phyloP scores from a whole-genome alignment of 1,140 invertebrate species.

The Branchinecta lindahli region DNA sequence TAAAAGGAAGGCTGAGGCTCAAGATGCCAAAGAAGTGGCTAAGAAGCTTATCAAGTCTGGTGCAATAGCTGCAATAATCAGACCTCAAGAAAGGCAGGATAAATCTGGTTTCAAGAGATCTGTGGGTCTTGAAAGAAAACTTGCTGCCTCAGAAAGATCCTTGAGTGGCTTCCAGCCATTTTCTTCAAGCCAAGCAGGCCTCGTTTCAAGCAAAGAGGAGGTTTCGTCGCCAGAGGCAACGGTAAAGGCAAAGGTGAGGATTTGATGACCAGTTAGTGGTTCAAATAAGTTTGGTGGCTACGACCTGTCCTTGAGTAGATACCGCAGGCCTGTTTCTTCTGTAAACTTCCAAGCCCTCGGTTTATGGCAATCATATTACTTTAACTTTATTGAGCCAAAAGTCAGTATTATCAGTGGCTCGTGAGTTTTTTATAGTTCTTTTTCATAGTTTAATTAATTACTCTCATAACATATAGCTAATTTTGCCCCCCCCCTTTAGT shows the following conservation, averaged over 20 bases:
- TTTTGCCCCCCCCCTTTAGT: no score
- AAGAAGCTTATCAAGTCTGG: constrained; percentile 88
- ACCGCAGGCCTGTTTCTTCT: no score
- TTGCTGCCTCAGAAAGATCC: constrained; percentile 34
- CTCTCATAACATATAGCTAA: no score
- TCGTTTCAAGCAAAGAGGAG: constrained; percentile 41
- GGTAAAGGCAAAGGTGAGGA: constrained; percentile 22
- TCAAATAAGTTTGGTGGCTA: background rate
- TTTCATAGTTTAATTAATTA: no score
- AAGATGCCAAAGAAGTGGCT: constrained; percentile 84
- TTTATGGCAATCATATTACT: no score
- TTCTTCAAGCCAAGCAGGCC: constrained; percentile 47
- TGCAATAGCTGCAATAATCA: constrained; percentile 66
- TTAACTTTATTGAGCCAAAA: no score
- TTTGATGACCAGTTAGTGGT: background rate
- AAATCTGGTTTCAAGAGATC: constrained; percentile 68
- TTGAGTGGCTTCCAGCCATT: constrained; percentile 78
- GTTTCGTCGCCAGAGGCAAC: constrained; percentile 21
- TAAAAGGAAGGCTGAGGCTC: constrained; percentile 65
- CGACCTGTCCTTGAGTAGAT: no score
- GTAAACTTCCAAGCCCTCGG: no score
- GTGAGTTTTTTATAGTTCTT: no score
- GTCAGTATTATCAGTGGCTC: no score
- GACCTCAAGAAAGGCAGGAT: constrained; percentile 46
- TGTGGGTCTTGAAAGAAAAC: constrained; percentile 59